Conservation (phyloP, 2,888 invertebrate species). For the Blastobasis lacticolella region DNA sequence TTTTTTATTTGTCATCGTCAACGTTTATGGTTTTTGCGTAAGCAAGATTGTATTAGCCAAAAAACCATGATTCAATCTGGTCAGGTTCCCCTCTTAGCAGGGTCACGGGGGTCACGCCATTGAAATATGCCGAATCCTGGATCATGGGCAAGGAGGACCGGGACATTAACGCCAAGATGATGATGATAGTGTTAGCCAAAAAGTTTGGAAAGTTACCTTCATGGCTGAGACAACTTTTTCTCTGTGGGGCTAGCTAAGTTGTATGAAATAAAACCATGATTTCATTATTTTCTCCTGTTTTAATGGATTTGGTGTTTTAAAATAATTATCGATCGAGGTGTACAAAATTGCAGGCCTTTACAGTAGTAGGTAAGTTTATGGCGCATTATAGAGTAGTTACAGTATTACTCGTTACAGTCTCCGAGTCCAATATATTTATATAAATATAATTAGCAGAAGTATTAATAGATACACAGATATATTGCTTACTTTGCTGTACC, state of each 20-base stretch:
- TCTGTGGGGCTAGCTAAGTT: neutral
- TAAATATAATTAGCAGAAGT: neutral
- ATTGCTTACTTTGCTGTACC: slow-evolving; percentile 57
- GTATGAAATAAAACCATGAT: slow-evolving; percentile 38
- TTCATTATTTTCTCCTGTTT: slow-evolving; percentile 48
- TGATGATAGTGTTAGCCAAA: too few relatives aligned
- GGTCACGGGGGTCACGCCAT: too few relatives aligned
- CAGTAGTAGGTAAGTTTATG: slow-evolving; percentile 45
- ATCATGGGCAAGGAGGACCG: too few relatives aligned
- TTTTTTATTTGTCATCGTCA: too few relatives aligned
- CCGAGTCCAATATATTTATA: slow-evolving; percentile 43
- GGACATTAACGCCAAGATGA: too few relatives aligned
- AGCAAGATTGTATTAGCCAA: too few relatives aligned
- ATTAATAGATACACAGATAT: slow-evolving; percentile 36
- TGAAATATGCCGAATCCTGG: too few relatives aligned
- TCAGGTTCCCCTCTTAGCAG: too few relatives aligned
- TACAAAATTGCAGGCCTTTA: slow-evolving; percentile 71
- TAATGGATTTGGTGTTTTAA: slow-evolving; percentile 64
- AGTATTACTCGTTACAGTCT: slow-evolving; percentile 35
- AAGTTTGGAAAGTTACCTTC: too few relatives aligned
- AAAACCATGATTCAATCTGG: too few relatives aligned
- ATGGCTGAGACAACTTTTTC: too few relatives aligned
- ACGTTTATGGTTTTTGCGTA: too few relatives aligned
- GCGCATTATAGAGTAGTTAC: slow-evolving; percentile 41
- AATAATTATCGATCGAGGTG: slow-evolving; percentile 64